Evolutionary conservation across 2,888 invertebrate species (phyloP).

Genomic region (Bimastos eiseni): DNA sequence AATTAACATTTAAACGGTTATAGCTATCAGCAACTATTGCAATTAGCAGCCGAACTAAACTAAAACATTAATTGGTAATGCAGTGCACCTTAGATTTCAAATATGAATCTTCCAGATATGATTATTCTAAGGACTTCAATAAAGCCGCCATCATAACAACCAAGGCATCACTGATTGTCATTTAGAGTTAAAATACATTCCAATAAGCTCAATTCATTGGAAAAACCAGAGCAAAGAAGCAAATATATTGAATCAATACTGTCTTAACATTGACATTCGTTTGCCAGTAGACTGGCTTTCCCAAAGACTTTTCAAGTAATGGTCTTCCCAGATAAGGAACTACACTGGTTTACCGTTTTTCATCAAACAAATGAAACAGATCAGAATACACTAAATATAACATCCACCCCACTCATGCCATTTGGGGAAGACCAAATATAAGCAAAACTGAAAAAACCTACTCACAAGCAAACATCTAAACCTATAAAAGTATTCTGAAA

Average conservation of each 20-base stretch:
- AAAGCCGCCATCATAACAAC: too few species aligned
- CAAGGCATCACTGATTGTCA: too few species aligned
- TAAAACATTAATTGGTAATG: neutral
- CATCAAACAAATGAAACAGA: neutral
- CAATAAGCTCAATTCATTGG: too few species aligned
- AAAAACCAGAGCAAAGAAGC: neutral
- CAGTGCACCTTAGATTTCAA: neutral
- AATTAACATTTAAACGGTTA: constrained; percentile 13
- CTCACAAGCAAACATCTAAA: neutral
- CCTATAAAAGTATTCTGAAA: neutral
- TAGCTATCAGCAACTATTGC: neutral
- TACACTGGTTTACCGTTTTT: neutral
- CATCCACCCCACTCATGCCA: neutral
- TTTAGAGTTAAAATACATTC: too few species aligned
- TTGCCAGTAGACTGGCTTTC: neutral
- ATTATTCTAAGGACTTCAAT: too few species aligned
- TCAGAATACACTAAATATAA: neutral
- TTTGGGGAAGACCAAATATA: neutral
- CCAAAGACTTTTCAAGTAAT: neutral
- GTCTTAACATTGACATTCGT: neutral
- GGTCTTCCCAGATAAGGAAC: too few species aligned
- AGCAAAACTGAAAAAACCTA: neutral
- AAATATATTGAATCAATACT: neutral
- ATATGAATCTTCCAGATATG: neutral
- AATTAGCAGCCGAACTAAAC: neutral